Base-by-base conservation (phyloP, 2,888 invertebrate genomes). In the Willowsia nigromaculata region DNA sequence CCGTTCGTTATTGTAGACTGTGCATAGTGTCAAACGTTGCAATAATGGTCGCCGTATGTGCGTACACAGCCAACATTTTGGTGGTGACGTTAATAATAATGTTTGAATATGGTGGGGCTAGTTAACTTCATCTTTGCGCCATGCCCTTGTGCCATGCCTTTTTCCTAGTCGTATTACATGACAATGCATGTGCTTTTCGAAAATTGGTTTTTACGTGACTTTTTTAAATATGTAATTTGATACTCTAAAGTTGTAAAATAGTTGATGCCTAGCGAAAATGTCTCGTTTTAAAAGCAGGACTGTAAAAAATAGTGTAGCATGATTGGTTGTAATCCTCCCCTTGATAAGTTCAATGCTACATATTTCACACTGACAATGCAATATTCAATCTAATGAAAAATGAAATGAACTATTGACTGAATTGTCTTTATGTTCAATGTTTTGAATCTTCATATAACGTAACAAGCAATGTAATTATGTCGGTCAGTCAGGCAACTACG, bases 401-500 rank as follows among this genome's bases (percentile, higher is more conserved):
- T 3, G 13, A 13, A 50, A 62, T 18, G 5, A 2, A 56, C 5
- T 56, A 6, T 22, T 22, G 22, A 3, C 22, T 50, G 11, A 22
- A 22, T 22, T 18, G 18, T 18, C 22, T 22, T 18, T 22, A 22
- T 56, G 3, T 56, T 56, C 5, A 56, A 5, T 56, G 56, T 56
- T 3, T 56, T 3, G 18, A 56, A 22, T 22, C 13, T 7, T 15
- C 9, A 13, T 47, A 15, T 15, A 47, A 9, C 4, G 25, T 56
- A 56, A 56, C 56, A 22, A 22, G 22, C 18, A 18, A 56, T 47
- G 76, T 53, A 76, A 76, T 76, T 80, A 80, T 56, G 1, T 80
- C 80, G 80, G 80, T 80, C 59, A 80, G 33, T 80, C 37, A 80
- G 59, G 22, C 56, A 59, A 18, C 30, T 4, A 62, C 27, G 11